These are phyloP conservation scores for Magallana ariakensis DNA, from an alignment of 1,140 invertebrate genomes.

Conservation along the genomic window DNA sequence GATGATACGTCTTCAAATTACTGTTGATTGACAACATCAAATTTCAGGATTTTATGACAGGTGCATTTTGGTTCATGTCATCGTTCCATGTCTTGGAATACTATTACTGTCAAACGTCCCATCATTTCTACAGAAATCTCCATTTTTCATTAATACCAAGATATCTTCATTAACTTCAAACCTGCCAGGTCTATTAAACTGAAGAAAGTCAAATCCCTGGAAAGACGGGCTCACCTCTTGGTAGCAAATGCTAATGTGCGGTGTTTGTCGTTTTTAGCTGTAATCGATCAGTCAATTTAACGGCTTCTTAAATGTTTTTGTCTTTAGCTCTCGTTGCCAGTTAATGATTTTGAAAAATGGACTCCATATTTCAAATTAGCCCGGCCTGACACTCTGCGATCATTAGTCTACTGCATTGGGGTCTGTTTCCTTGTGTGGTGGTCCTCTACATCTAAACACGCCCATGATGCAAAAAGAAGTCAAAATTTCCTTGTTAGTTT, in stretches of 20 bases:
- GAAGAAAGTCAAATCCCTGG: background rate
- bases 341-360: slow-evolving; percentile 24
- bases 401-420: background rate
- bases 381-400: background rate
- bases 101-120: slow-evolving; percentile 1
- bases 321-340: background rate
- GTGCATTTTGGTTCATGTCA: background rate
- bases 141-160: background rate
- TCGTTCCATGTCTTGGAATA: background rate
- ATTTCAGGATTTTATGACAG: background rate
- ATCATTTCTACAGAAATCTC: background rate
- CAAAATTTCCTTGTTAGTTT: too few relatives aligned
- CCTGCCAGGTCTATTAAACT: slow-evolving; percentile 1
- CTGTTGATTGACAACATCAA: background rate
- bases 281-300: slow-evolving; percentile 23
- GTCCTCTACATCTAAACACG: background rate
- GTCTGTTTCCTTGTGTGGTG: background rate
- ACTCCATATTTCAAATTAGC: slow-evolving; percentile 14
- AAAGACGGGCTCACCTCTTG: background rate
- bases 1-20: too few relatives aligned
- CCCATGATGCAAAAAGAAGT: too few relatives aligned
- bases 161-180: slow-evolving; percentile 16
- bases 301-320: slow-evolving; percentile 10
- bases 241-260: slow-evolving; percentile 17
- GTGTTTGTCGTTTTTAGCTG: background rate